These are phyloP conservation scores for Scelioninae gen. 1 DNA, from an alignment of 2,888 invertebrate species.

Conservation along the genomic window DNA sequence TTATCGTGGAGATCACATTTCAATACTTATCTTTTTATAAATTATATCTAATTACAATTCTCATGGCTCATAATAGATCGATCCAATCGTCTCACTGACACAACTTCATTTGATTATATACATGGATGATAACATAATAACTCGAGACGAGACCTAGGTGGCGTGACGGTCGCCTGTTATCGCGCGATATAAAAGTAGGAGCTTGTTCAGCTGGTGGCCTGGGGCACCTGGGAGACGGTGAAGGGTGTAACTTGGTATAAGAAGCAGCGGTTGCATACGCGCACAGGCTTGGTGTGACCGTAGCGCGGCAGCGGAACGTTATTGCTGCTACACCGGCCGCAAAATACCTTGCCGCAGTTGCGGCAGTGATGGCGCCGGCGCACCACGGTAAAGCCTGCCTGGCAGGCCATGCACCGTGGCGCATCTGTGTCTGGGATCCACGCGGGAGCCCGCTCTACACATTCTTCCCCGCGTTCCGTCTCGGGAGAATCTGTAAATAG, in stretches of 20 bases:
- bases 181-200: conserved; percentile 47
- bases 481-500: conserved; percentile 76
- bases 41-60: too few relatives aligned
- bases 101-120: not conserved
- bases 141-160: conserved; percentile 28
- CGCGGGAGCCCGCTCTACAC: conserved; percentile 88
- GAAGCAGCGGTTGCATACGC: conserved; percentile 96
- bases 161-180: conserved; percentile 36
- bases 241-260: conserved; percentile 89
- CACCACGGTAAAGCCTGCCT: conserved; percentile 96
- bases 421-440: conserved; percentile 98
- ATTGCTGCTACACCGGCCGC: conserved; percentile 96
- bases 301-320: conserved; percentile 96
- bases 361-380: conserved; percentile 98
- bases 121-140: too few relatives aligned
- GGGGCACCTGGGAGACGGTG: conserved; percentile 83
- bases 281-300: conserved; percentile 95
- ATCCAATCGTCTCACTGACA: conserved; percentile 29
- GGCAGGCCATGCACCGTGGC: conserved; percentile 96
- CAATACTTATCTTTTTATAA: too few relatives aligned
- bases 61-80: too few relatives aligned
- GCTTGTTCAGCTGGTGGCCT: conserved; percentile 80
- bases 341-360: conserved; percentile 98
- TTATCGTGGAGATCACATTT: too few relatives aligned
- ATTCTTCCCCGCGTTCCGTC: conserved; percentile 82